A percentile compares a stretch with the other conserved stretches of the same genome.
These are phyloP conservation scores for Dysidea cf. avara DNA, from an alignment of 37 sponge, comb jelly and placozoan species.

Conservation along the genomic window DNA sequence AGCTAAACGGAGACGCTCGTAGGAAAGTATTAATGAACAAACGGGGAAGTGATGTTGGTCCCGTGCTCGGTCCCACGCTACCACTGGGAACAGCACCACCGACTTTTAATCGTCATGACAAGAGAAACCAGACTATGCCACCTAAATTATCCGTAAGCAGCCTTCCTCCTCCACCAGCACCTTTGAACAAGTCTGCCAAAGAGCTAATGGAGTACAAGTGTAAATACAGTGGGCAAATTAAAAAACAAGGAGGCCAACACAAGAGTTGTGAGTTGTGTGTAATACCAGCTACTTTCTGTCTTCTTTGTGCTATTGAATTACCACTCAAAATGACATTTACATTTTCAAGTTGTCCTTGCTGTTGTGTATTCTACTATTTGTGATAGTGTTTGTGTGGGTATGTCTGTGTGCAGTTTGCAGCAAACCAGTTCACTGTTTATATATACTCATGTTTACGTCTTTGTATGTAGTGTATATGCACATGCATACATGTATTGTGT, in stretches of 20 bases:
- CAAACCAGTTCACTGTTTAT: too few relatives aligned
- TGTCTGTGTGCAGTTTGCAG: too few relatives aligned
- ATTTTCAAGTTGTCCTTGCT: too few relatives aligned
- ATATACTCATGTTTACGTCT: too few relatives aligned
- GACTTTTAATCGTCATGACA: neutral
- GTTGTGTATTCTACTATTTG: too few relatives aligned
- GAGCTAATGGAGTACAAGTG: conserved; percentile 54
- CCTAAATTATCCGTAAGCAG: neutral
- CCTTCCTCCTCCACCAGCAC: neutral
- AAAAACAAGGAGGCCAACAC: conserved; percentile 76
- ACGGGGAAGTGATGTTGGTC: neutral
- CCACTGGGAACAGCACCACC: neutral
- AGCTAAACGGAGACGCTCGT: neutral
- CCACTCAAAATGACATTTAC: too few relatives aligned
- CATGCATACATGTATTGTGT: neutral
- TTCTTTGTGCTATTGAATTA: too few relatives aligned
- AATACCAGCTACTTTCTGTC: too few relatives aligned
- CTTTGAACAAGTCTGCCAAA: conserved; percentile 20
- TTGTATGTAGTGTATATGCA: neutral
- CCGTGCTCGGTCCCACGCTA: neutral
- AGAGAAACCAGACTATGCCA: neutral
- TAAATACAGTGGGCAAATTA: conserved; percentile 75
- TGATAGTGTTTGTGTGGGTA: too few relatives aligned
- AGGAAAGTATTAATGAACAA: neutral
- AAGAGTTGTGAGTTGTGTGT: conserved; percentile 68